phyloP scores from a whole-genome alignment of 92 coral and sea anemone genomes.

The Micromussa lordhowensis region DNA sequence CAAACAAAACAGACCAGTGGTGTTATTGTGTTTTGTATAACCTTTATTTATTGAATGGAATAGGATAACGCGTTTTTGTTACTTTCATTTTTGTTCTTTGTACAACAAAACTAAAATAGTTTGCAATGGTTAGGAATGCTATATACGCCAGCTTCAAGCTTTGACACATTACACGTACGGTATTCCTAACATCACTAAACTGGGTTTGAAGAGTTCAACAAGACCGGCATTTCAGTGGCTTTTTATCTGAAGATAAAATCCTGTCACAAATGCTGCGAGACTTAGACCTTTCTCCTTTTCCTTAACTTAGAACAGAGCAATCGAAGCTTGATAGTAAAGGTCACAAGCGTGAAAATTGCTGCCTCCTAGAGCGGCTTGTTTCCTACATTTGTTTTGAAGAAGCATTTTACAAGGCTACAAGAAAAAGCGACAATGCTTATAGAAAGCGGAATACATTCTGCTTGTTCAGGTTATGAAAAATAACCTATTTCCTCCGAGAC shows the following conservation, averaged over 20 bases:
- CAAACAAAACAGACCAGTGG: neutral
- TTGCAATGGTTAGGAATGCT: neutral
- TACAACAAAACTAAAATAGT: slow-evolving; percentile 3
- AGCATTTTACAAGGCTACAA: neutral
- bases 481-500: neutral
- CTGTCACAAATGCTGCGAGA: neutral
- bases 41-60: slow-evolving; percentile 20
- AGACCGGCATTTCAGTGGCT: neutral
- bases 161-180: neutral
- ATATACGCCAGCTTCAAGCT: neutral
- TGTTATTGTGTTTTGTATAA: neutral
- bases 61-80: neutral
- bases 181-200: neutral
- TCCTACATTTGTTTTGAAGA: neutral
- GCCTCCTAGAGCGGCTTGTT: neutral
- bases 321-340: neutral
- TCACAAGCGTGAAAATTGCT: neutral
- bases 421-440: neutral
- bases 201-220: neutral
- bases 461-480: neutral
- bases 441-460: neutral
- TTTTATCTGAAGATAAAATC: neutral
- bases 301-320: neutral
- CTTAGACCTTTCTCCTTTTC: neutral
- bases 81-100: slow-evolving; percentile 13